These are phyloP conservation scores for Camarhynchus parvulus DNA, from an alignment of 2,113 vertebrate species.

Conservation along the genomic window DNA sequence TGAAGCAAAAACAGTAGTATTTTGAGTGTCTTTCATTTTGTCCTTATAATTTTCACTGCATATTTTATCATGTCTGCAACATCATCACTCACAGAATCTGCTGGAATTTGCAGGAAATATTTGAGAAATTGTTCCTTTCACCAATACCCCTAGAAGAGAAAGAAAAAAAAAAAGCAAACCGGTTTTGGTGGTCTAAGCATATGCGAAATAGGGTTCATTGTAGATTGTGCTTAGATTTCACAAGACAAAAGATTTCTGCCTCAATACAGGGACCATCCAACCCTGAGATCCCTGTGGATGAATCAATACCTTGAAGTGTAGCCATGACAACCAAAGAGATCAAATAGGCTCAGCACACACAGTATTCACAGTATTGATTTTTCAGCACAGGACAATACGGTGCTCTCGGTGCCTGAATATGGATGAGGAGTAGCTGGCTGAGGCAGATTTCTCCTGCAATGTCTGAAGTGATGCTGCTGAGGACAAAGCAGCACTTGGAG, in stretches of 20 bases:
- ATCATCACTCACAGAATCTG: background rate
- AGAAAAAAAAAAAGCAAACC: background rate
- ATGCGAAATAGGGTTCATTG: background rate
- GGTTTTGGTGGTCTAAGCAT: background rate
- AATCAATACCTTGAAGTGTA: conserved; percentile 69
- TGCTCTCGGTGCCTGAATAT: conserved; percentile 41
- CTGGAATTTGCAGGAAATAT: background rate
- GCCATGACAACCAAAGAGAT: conserved; percentile 72
- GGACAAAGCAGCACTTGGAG: background rate
- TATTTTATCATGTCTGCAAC: background rate
- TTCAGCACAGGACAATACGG: conserved; percentile 52
- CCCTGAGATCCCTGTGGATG: conserved; percentile 49
- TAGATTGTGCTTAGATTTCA: conserved; percentile 35
- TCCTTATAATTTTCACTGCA: background rate
- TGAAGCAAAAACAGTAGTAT: background rate
- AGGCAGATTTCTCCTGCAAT: background rate
- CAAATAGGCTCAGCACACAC: conserved; percentile 57
- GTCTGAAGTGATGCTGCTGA: conserved; percentile 10
- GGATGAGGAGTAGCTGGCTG: conserved; percentile 46
- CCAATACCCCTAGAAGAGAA: background rate
- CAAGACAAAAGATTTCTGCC: conserved; percentile 48
- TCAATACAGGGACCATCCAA: conserved; percentile 49
- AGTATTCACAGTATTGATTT: conserved; percentile 67
- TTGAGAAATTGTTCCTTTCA: background rate
- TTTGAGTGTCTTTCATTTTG: background rate